These are phyloP conservation scores for Leptinotarsa haldemani DNA, from an alignment of 2,888 invertebrate genomes.

Conservation along the genomic window DNA sequence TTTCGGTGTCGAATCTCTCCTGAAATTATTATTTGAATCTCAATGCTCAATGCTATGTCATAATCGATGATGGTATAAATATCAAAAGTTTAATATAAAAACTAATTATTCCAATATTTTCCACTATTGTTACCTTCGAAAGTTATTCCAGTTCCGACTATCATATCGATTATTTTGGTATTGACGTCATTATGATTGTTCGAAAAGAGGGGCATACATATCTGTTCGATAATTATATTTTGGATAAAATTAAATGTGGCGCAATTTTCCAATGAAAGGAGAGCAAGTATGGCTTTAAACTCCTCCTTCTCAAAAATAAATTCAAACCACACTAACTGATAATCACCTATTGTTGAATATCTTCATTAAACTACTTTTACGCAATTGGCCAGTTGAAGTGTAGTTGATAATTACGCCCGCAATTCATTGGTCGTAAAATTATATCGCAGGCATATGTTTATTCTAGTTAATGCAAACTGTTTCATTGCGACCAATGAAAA, in stretches of 20 bases:
- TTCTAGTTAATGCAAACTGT: slow-evolving; percentile 43
- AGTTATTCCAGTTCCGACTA: too few species aligned
- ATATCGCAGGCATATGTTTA: slow-evolving; percentile 38
- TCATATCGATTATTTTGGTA: too few species aligned
- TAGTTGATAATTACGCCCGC: slow-evolving; percentile 35
- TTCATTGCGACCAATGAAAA: slow-evolving; percentile 43
- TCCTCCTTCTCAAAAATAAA: background rate
- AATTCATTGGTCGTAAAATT: slow-evolving; percentile 42
- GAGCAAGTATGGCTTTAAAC: background rate
- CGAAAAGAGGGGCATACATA: too few species aligned
- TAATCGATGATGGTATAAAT: too few species aligned
- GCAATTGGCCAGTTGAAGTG: slow-evolving; percentile 36
- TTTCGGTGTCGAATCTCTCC: too few species aligned
- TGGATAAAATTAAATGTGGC: background rate
- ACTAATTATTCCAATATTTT: too few species aligned
- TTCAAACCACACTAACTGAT: background rate
- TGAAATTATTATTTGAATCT: too few species aligned
- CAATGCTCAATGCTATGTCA: too few species aligned
- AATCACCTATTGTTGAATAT: slow-evolving; percentile 16
- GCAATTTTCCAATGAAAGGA: background rate
- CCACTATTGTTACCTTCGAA: too few species aligned
- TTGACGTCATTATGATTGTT: too few species aligned
- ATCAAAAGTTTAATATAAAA: too few species aligned
- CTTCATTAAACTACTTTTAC: slow-evolving; percentile 30
- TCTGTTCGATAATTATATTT: too few species aligned